phyloP scores from a whole-genome alignment of 2,888 invertebrate species.

The Rutpela maculata region DNA sequence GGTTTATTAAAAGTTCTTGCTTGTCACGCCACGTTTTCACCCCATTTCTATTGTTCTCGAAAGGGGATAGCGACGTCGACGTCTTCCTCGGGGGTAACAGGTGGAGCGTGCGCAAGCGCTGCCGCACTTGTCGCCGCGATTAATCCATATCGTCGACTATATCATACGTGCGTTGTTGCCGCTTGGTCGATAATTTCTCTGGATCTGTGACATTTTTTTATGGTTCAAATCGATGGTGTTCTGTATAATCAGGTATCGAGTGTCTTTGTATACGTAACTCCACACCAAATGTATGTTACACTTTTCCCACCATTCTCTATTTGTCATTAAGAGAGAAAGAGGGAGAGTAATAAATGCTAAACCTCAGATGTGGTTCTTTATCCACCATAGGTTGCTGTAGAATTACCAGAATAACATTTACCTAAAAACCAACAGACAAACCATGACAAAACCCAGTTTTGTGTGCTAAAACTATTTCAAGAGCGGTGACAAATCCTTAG shows the following conservation, averaged over 20 bases:
- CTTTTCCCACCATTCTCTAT: no score
- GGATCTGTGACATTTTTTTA: neutral
- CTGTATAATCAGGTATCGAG: neutral
- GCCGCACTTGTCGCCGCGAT: constrained; percentile 44
- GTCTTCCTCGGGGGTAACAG: constrained; percentile 54
- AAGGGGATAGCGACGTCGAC: constrained; percentile 28
- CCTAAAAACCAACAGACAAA: no score
- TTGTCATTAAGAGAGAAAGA: no score
- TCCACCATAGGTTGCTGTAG: no score
- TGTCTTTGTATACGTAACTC: no score
- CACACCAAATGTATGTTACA: no score
- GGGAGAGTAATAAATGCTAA: no score
- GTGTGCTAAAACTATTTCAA: no score
- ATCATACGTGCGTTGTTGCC: constrained; percentile 43
- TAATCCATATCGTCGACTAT: constrained; percentile 59
- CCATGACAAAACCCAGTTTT: no score
- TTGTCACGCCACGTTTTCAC: constrained; percentile 30
- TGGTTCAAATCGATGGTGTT: neutral
- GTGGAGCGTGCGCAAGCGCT: constrained; percentile 53
- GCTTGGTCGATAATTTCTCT: neutral
- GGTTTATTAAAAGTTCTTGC: neutral
- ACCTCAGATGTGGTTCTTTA: no score
- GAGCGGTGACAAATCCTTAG: no score
- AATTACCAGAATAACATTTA: no score
- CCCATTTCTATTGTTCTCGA: constrained; percentile 26